A percentile compares a stretch with the other conserved stretches of the same genome.
Evolutionary conservation across 2,113 vertebrate genomes (phyloP).

Genomic region (Cinclus mexicanus): DNA sequence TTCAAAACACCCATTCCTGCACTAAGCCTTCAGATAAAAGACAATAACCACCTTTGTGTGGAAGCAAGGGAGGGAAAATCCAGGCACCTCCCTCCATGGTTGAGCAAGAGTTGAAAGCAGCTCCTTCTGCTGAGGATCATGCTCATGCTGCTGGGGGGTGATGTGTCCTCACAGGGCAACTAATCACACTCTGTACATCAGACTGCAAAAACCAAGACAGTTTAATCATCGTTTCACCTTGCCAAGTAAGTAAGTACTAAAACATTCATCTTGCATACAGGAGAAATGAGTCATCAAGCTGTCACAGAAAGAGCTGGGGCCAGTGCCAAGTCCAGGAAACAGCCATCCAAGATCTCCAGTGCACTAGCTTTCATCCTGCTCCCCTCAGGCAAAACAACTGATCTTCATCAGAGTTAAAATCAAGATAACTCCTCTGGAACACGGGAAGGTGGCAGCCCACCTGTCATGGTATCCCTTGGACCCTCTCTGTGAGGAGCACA

Average conservation of each 20-base stretch:
- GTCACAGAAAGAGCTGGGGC: background rate
- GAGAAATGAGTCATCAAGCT: background rate
- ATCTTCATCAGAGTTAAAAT: background rate
- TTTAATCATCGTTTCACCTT: background rate
- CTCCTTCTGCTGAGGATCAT: background rate
- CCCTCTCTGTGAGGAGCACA: background rate
- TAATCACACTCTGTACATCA: background rate
- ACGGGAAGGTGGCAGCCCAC: background rate
- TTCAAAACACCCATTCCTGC: background rate
- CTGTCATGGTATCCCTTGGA: background rate
- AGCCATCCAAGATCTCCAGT: background rate
- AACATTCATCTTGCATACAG: background rate
- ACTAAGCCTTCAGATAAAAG: background rate
- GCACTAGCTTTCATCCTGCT: background rate
- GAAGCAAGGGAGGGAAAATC: background rate
- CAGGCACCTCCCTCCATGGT: background rate
- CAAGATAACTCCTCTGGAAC: background rate
- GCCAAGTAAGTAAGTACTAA: background rate
- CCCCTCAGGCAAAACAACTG: background rate
- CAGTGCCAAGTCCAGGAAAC: background rate
- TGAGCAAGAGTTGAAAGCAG: background rate
- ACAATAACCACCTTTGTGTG: background rate
- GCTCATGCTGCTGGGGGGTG: rapidly evolving
- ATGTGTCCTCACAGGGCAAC: background rate
- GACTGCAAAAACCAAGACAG: background rate